Evolutionary conservation across 2,113 vertebrate species (phyloP).

Genomic region (Malurus melanocephalus): DNA sequence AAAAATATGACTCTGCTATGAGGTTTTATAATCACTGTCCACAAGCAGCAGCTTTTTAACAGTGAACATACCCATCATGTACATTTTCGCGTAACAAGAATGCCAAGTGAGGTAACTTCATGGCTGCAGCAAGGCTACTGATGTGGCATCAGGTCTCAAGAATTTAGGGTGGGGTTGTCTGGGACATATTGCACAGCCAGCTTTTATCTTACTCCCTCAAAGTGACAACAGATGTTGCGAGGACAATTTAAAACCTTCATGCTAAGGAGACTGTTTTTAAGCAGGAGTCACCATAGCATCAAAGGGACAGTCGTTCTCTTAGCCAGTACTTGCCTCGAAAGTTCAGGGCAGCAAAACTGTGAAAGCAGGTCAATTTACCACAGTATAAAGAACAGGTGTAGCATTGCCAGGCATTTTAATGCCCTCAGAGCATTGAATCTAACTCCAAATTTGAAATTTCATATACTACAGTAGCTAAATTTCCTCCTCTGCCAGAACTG

Average conservation of each 20-base stretch:
- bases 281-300: neutral
- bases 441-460: neutral
- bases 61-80: neutral
- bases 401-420: neutral
- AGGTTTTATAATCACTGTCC: neutral
- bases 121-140: neutral
- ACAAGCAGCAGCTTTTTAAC: neutral
- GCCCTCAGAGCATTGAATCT: neutral
- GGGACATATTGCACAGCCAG: neutral
- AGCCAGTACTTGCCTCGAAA: neutral
- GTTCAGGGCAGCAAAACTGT: neutral
- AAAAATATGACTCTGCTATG: fast-evolving
- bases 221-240: neutral
- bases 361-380: neutral
- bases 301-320: neutral
- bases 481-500: neutral
- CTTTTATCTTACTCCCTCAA: neutral
- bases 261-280: neutral
- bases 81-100: neutral
- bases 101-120: neutral
- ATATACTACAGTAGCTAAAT: neutral
- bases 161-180: neutral
- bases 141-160: neutral
- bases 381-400: neutral
- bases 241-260: neutral